Base-by-base conservation (phyloP, 2,113 vertebrate genomes). In the Melanerpes formicivorus region DNA sequence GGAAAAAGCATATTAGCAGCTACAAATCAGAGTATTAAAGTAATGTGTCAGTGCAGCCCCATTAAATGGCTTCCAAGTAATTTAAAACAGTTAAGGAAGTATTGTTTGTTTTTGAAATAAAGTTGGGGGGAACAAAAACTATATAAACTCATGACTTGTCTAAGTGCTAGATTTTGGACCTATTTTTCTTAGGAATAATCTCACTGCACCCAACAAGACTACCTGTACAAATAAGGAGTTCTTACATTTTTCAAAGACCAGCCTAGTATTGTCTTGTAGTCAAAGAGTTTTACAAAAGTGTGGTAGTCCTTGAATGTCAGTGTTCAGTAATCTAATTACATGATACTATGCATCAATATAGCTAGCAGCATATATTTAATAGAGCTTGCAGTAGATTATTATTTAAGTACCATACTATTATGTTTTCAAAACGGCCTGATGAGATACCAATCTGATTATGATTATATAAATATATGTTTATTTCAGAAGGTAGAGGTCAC, bases 11-110 rank as follows among this genome's bases (percentile, higher is more conserved):
- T 44, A 72, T 15, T 69, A 71, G n/a, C n/a, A 88, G 63, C 55
- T 84, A 87, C 23, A 84, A 63, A 63, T 90, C 63, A 87, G 40
- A 73, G 48, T 80, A 87, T 52, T 92, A 81, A 93, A 71, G 18
- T 60, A 73, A 92, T 18, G 21, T 54, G 56, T n/a, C 56, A 80
- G 42, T 17, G 14, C 15, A 87, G 77, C 10, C 25, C 25, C 52
- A 80, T 50, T 82, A 89, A 96, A 93, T 67, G 25, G 11, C 32
- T 90, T 90, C 30, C 12, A 87, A 44, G 66, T 79, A 30, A 69
- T 80, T 75, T 83, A 65, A 6, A 76, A 42, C 22, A 64, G 21
- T 40, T 71, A 76, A 59, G 40, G 7, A 91, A 76, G 23, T 62
- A 55, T 9, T 75, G 17, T 52, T 80, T 76, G 73, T 74, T 87